Evolutionary conservation across 2,888 invertebrate genomes (phyloP), one percentile per base, ranked within the genome.

Genomic region (Icerya purchasi): DNA sequence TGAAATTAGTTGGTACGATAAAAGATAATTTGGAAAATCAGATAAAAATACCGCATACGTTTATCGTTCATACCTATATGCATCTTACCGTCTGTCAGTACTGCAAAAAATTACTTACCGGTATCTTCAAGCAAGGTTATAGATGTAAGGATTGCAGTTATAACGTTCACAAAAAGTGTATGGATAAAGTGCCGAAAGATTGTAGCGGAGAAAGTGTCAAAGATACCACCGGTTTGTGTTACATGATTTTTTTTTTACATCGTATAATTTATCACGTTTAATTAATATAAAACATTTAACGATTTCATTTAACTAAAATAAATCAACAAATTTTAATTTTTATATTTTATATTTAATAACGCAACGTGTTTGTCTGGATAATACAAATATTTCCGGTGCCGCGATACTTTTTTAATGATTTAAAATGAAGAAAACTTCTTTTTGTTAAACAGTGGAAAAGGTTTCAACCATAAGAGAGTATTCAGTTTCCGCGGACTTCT

Each of bases 131-230:
- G 71, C 96, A 97, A 75, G 97, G 97, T 61, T 75, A 93, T 66
- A 97, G 97, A 73, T 98, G 98, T 73, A 84, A 86, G 72, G 97
- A 96, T 76, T 94, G 94, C 73, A 90, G 90, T 71, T 92, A 89
- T 75, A 94, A 94, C 75, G 87, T 87, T 63, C 94, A 96, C 73
- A 86, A 92, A 72, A 94, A 93, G 73, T 94, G 94, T 70, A 77
- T 88, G 68, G 87, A 88, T 49, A 82, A 82, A 73, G 83, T 90
- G 69, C 89, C 91, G 49, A 88, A 86, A 74, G 89, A 91, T 74
- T 92, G 92, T 72, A 80, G 84, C 49, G 89, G 86, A 53, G 90
- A 91, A 76, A 75, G 77, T 60, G 54, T 53, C 1, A 61, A 61
- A 60, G 58, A 58, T 18, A 59, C 53, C 24, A n/a, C 58, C 55